Conservation (phyloP, 2,113 vertebrate species). For the Cyanoramphus novaezelandiae region DNA sequence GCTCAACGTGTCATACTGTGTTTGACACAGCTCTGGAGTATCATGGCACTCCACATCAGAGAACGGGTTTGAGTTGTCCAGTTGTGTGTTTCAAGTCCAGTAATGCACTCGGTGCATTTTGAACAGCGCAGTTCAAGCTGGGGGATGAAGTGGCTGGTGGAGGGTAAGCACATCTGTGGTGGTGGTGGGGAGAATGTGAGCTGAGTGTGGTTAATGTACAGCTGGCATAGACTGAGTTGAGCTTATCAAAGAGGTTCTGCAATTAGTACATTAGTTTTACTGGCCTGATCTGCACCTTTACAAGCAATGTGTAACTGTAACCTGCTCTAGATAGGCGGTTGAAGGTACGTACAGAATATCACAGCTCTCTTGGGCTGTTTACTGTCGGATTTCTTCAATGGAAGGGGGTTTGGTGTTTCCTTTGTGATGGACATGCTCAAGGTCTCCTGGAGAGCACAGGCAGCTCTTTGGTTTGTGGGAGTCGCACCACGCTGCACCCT, state of each 20-base stretch:
- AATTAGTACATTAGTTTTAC: not conserved
- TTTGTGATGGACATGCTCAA: not conserved
- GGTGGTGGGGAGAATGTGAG: not conserved
- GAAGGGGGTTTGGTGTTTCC: not conserved
- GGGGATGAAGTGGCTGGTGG: not conserved
- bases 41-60: not conserved
- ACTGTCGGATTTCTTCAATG: not conserved
- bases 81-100: not conserved
- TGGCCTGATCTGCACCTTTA: not conserved
- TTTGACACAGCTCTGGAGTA: not conserved
- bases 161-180: not conserved
- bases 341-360: not conserved
- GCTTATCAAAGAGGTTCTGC: not conserved
- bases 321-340: not conserved
- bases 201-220: not conserved
- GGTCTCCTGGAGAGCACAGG: not conserved
- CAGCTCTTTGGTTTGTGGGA: not conserved
- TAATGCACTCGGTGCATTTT: fast-evolving
- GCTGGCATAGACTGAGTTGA: not conserved
- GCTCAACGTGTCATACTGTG: not conserved
- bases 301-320: not conserved
- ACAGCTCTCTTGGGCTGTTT: not conserved
- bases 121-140: not conserved
- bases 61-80: not conserved
- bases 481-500: not conserved